phyloP scores from a whole-genome alignment of 1,140 invertebrate genomes.

The Penaeus vannamei region DNA sequence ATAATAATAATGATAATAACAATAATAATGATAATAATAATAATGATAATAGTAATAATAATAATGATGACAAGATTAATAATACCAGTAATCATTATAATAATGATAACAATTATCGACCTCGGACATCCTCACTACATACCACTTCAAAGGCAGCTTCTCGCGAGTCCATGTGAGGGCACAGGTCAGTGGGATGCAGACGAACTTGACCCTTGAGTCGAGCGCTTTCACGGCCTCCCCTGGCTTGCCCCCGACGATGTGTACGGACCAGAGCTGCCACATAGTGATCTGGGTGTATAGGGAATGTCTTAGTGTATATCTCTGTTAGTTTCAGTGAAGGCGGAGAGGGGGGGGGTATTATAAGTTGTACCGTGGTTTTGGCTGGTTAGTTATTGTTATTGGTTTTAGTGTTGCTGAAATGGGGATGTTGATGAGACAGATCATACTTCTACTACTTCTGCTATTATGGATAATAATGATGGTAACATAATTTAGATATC shows the following conservation, averaged over 20 bases:
- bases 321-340: too few species aligned
- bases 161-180: constrained; percentile 47
- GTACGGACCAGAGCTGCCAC: constrained; percentile 48
- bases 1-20: neutral
- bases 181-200: constrained; percentile 38
- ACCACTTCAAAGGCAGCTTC: neutral
- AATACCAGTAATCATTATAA: too few species aligned
- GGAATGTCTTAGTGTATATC: neutral
- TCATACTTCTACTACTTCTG: too few species aligned
- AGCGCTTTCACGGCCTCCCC: neutral
- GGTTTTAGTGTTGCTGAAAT: too few species aligned
- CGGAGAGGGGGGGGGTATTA: too few species aligned
- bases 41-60: neutral
- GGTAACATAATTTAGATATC: neutral
- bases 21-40: neutral
- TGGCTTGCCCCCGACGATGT: constrained; percentile 27
- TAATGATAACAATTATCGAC: too few species aligned
- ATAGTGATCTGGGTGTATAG: constrained; percentile 23
- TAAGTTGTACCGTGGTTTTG: too few species aligned
- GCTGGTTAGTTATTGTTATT: too few species aligned
- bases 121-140: too few species aligned
- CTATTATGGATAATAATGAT: too few species aligned
- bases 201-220: constrained; percentile 36
- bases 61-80: neutral
- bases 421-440: too few species aligned